Conservation (phyloP, 2,888 invertebrate genomes). For the Plagodis dolabraria region DNA sequence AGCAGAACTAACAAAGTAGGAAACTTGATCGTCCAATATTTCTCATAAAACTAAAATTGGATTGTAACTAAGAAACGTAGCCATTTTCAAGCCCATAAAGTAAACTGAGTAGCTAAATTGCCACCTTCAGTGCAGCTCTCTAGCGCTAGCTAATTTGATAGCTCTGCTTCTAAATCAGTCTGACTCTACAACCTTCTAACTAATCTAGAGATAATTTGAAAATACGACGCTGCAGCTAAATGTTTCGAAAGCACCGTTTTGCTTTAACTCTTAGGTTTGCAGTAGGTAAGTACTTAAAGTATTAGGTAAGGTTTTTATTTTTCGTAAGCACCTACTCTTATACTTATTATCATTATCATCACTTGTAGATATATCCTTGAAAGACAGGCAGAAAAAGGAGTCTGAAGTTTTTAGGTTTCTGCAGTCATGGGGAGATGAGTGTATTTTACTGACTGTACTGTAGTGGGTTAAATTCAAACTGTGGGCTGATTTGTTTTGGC, state of each 20-base stretch:
- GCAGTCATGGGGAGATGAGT: too few relatives aligned
- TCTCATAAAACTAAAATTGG: slow-evolving; percentile 7
- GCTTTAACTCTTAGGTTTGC: neutral
- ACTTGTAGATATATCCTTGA: too few relatives aligned
- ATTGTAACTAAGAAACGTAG: slow-evolving; percentile 11
- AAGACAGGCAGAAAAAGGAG: too few relatives aligned
- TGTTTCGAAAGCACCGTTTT: slow-evolving; percentile 28
- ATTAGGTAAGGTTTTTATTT: too few relatives aligned
- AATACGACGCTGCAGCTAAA: slow-evolving; percentile 32
- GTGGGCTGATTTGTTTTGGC: too few relatives aligned
- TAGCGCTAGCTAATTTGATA: slow-evolving; percentile 20
- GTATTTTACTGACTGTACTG: too few relatives aligned
- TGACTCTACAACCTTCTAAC: slow-evolving; percentile 18
- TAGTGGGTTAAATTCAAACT: too few relatives aligned
- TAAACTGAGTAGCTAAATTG: slow-evolving; percentile 12
- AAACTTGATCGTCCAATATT: neutral
- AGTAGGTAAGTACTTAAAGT: too few relatives aligned
- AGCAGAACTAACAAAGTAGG: too few relatives aligned
- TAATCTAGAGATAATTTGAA: slow-evolving; percentile 32
- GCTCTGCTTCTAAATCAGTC: slow-evolving; percentile 17
- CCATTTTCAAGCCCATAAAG: slow-evolving; percentile 18
- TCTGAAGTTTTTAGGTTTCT: too few relatives aligned
- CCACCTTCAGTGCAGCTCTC: slow-evolving; percentile 11
- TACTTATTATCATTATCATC: too few relatives aligned
- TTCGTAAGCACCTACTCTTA: too few relatives aligned